These are phyloP conservation scores for Criorhina ranunculi DNA, from an alignment of 2,888 invertebrate genomes.

Conservation along the genomic window DNA sequence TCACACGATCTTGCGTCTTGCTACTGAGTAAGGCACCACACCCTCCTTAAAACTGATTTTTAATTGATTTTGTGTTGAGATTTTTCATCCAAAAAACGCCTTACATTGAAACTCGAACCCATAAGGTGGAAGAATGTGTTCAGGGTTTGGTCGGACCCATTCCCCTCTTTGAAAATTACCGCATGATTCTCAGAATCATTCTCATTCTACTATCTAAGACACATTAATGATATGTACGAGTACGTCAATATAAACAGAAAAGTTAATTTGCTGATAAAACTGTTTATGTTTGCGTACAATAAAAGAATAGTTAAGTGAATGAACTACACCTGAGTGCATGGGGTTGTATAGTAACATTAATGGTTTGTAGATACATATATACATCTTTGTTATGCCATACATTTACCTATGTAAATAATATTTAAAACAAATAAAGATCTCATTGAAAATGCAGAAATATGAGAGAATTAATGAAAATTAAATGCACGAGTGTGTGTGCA, in stretches of 20 bases:
- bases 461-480: constrained; percentile 52
- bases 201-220: constrained; percentile 61
- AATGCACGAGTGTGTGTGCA: constrained; percentile 14
- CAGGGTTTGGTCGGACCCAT: constrained; percentile 54
- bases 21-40: too few relatives aligned
- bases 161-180: constrained; percentile 56
- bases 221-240: constrained; percentile 71
- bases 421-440: constrained; percentile 64
- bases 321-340: constrained; percentile 55
- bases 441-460: constrained; percentile 64
- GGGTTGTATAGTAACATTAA: constrained; percentile 19
- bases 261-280: constrained; percentile 72
- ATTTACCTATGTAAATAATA: constrained; percentile 35
- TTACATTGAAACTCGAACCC: constrained; percentile 29
- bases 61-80: constrained; percentile 19
- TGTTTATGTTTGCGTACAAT: constrained; percentile 74
- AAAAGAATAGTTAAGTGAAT: constrained; percentile 72
- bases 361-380: constrained; percentile 28
- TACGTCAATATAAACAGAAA: constrained; percentile 74
- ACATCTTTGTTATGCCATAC: constrained; percentile 11
- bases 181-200: constrained; percentile 72
- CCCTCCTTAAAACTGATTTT: too few relatives aligned
- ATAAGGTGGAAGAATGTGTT: constrained; percentile 40
- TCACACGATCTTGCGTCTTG: too few relatives aligned
- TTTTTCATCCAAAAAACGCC: not conserved